Conservation (phyloP, 2,888 invertebrate species). For the Pristionchus entomophagus region DNA sequence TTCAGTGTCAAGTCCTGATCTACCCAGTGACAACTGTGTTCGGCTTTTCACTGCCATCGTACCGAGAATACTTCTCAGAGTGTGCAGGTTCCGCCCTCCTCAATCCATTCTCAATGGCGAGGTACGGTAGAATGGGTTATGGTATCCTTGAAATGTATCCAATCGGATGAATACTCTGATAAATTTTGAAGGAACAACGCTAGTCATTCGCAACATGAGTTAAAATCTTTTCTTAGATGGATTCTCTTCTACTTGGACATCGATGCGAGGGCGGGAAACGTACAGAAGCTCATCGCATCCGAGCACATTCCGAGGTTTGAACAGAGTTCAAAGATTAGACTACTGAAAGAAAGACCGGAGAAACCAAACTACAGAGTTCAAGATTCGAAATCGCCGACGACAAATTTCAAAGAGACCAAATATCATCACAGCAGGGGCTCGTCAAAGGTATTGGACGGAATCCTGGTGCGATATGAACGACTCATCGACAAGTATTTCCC, state of each 20-base stretch:
- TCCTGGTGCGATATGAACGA: background rate
- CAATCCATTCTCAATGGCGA: conserved; percentile 64
- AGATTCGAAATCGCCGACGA: background rate
- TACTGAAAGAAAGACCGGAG: background rate
- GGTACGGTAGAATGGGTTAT: too few relatives aligned
- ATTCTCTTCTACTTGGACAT: conserved; percentile 72
- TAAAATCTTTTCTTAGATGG: conserved; percentile 53
- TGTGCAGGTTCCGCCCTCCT: conserved; percentile 63
- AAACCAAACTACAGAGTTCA: background rate
- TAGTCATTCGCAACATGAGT: too few relatives aligned
- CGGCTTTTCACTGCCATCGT: conserved; percentile 74
- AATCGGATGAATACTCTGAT: too few relatives aligned
- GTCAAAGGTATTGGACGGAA: conserved; percentile 33
- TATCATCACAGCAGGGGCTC: conserved; percentile 37
- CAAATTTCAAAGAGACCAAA: background rate
- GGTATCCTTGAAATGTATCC: too few relatives aligned
- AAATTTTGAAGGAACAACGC: too few relatives aligned
- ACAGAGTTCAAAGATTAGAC: background rate
- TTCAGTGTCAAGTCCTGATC: conserved; percentile 76
- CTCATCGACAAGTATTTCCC: conserved; percentile 44
- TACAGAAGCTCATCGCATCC: conserved; percentile 66
- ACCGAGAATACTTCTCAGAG: conserved; percentile 67
- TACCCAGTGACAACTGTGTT: conserved; percentile 77
- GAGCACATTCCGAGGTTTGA: conserved; percentile 62
- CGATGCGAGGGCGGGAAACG: conserved; percentile 62